Evolutionary conservation across 2,888 invertebrate species (phyloP).

Genomic region (Cataglyphis cursor): DNA sequence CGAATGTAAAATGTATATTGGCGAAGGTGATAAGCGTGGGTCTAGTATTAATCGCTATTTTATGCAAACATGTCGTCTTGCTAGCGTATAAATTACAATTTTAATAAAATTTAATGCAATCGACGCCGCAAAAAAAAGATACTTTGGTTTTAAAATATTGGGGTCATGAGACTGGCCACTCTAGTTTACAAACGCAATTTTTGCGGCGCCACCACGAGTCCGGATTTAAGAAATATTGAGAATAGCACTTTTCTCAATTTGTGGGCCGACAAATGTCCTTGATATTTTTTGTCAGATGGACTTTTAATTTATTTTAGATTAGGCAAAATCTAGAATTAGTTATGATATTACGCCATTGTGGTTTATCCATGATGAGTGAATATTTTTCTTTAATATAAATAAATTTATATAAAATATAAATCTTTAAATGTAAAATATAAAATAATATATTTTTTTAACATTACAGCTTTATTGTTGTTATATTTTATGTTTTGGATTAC

Average conservation of each 20-base stretch:
- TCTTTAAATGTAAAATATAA: constrained; percentile 6
- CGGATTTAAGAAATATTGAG: background rate
- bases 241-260: background rate
- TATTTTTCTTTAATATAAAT: background rate
- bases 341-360: background rate
- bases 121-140: background rate
- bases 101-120: constrained; percentile 27
- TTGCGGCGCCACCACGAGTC: background rate
- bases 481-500: background rate
- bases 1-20: background rate
- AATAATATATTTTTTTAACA: background rate
- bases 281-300: constrained; percentile 26
- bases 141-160: background rate
- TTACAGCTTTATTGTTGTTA: background rate
- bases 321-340: background rate
- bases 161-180: background rate
- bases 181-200: background rate
- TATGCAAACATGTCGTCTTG: constrained; percentile 23
- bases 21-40: background rate
- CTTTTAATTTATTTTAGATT: background rate
- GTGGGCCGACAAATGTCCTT: constrained; percentile 12
- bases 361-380: background rate
- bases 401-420: background rate
- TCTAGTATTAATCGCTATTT: constrained; percentile 24
- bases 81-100: constrained; percentile 2